Evolutionary conservation across 1,140 invertebrate species (phyloP).

Genomic region (Drosophila ohnishii): DNA sequence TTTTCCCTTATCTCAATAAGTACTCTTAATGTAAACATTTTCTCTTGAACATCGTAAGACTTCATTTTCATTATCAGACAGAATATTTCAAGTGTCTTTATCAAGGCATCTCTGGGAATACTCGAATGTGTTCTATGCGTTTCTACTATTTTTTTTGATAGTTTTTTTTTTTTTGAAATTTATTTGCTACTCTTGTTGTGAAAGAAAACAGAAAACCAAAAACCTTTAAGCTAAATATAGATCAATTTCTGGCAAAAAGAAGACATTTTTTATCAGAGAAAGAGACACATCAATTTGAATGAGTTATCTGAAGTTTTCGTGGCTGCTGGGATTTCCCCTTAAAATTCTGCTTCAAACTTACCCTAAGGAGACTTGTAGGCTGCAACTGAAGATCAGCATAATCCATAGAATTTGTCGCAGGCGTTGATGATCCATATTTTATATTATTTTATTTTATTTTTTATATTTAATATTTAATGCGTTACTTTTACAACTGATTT

Average conservation of each 20-base stretch:
- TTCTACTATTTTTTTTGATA: neutral
- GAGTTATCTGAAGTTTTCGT: neutral
- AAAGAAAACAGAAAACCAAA: neutral
- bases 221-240: slow-evolving; percentile 13
- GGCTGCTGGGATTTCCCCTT: slow-evolving; percentile 4
- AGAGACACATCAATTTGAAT: slow-evolving; percentile 18
- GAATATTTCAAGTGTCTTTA: slow-evolving; percentile 9
- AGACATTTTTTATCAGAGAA: slow-evolving; percentile 11
- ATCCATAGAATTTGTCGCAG: slow-evolving; percentile 40
- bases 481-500: slow-evolving; percentile 2
- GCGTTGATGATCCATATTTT: slow-evolving; percentile 17
- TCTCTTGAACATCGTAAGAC: slow-evolving; percentile 12
- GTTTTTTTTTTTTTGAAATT: slow-evolving; percentile 17
- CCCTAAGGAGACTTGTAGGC: slow-evolving; percentile 15
- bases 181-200: neutral
- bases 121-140: slow-evolving; percentile 6
- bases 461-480: neutral
- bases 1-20: slow-evolving; percentile 18
- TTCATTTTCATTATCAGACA: slow-evolving; percentile 29
- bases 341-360: slow-evolving; percentile 28
- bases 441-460: slow-evolving; percentile 10
- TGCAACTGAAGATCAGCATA: slow-evolving; percentile 35
- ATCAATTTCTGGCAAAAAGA: neutral
- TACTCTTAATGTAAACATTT: slow-evolving; percentile 24
- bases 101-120: slow-evolving; percentile 21